Evolutionary conservation across 2,113 vertebrate species (phyloP).

Genomic region (Struthio camelus): DNA sequence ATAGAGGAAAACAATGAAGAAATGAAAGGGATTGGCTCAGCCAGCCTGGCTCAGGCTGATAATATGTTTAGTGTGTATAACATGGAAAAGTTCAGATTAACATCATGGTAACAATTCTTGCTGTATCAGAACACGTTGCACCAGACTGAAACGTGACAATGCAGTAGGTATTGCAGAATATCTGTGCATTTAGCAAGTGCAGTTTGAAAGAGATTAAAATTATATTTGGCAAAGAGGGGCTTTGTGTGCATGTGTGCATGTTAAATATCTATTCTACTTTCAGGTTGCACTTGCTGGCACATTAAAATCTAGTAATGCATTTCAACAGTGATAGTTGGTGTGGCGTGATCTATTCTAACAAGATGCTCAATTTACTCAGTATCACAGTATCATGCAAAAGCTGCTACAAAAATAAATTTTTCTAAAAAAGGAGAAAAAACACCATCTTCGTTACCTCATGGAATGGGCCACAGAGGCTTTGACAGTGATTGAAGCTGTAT

Average conservation of each 20-base stretch:
- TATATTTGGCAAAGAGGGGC: neutral
- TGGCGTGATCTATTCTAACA: constrained; percentile 61
- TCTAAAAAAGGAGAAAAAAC: constrained; percentile 1
- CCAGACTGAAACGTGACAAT: neutral
- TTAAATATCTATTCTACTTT: constrained; percentile 25
- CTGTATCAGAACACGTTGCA: neutral
- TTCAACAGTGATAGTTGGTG: neutral
- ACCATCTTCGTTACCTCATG: neutral
- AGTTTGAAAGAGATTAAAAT: constrained; percentile 3
- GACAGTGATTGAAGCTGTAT: neutral
- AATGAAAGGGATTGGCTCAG: neutral
- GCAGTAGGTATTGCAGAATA: constrained; percentile 28
- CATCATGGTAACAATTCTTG: neutral
- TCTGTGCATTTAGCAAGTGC: constrained; percentile 36
- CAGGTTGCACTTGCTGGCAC: constrained; percentile 34
- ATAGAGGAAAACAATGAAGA: neutral
- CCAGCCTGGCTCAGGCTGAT: neutral
- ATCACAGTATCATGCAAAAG: constrained; percentile 73
- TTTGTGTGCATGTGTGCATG: neutral
- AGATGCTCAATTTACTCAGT: constrained; percentile 40
- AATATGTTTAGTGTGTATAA: neutral
- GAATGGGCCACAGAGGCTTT: neutral
- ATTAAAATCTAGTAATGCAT: constrained; percentile 42
- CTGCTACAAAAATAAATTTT: constrained; percentile 61
- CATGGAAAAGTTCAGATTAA: neutral